phyloP scores from a whole-genome alignment of 2,888 invertebrate species.

The Eurytoma adleriae region DNA sequence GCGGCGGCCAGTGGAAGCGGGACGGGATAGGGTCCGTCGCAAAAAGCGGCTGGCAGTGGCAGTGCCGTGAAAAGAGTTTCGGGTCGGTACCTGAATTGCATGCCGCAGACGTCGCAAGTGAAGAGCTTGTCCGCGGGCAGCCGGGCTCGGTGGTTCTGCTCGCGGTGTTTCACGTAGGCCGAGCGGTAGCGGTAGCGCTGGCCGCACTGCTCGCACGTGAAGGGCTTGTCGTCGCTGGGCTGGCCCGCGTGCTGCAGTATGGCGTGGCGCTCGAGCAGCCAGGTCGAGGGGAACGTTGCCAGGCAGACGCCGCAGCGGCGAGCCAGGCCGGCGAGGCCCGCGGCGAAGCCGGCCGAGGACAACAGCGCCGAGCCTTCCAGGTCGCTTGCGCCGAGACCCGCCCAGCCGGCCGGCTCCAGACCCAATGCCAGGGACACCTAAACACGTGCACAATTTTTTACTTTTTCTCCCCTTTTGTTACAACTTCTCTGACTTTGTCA shows the following conservation, averaged over 20 bases:
- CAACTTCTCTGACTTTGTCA: too few relatives aligned
- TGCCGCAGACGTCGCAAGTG: constrained; percentile 93
- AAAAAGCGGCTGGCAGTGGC: too few relatives aligned
- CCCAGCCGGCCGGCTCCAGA: constrained; percentile 76
- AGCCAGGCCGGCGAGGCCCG: constrained; percentile 71
- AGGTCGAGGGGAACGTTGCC: constrained; percentile 91
- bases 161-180: constrained; percentile 89
- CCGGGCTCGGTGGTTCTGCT: constrained; percentile 92
- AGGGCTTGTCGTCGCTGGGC: constrained; percentile 88
- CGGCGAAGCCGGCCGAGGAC: constrained; percentile 67
- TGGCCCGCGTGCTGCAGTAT: constrained; percentile 87
- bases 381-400: constrained; percentile 71
- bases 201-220: constrained; percentile 94
- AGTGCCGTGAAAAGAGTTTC: too few relatives aligned
- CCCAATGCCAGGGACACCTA: constrained; percentile 74
- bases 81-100: constrained; percentile 82
- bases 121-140: constrained; percentile 93
- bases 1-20: too few relatives aligned
- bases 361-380: constrained; percentile 74
- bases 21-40: too few relatives aligned
- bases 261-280: constrained; percentile 91
- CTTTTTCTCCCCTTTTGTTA: too few relatives aligned
- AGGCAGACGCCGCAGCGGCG: constrained; percentile 89
- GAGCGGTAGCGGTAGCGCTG: constrained; percentile 93
- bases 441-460: constrained; percentile 53